These are phyloP conservation scores for Eremobia ochroleuca DNA, from an alignment of 2,888 invertebrate genomes.

Conservation along the genomic window DNA sequence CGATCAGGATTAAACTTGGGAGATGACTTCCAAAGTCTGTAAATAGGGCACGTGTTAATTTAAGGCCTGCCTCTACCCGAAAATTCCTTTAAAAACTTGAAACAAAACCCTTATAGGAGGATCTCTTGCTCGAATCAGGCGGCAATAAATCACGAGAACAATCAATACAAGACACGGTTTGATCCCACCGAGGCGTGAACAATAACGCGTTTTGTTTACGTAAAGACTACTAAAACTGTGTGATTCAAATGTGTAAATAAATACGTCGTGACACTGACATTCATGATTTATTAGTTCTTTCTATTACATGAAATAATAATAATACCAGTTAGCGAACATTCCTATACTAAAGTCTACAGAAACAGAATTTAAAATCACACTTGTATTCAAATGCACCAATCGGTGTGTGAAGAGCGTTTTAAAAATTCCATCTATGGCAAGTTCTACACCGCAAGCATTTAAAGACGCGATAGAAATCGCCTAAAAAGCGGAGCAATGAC, in stretches of 20 bases:
- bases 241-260: conserved; percentile 38
- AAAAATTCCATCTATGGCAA: conserved; percentile 74
- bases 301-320: conserved; percentile 15
- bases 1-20: conserved; percentile 71
- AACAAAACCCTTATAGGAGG: conserved; percentile 70
- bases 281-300: conserved; percentile 1
- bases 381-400: conserved; percentile 8
- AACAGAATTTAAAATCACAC: conserved; percentile 36
- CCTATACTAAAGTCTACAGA: conserved; percentile 6
- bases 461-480: conserved; percentile 73
- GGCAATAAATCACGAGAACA: conserved; percentile 77
- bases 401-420: conserved; percentile 60
- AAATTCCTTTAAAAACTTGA: conserved; percentile 73
- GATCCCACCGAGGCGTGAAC: conserved; percentile 43
- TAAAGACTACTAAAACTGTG: conserved; percentile 40
- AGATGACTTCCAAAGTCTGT: conserved; percentile 71
- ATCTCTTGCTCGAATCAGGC: conserved; percentile 65
- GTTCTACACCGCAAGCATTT: conserved; percentile 72
- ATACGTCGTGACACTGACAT: conserved; percentile 34
- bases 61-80: conserved; percentile 55
- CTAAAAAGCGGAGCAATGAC: conserved; percentile 75
- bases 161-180: conserved; percentile 71
- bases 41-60: conserved; percentile 72
- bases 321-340: neutral
- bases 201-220: conserved; percentile 45